Percentiles rank a stretch among this genome's conserved stretches.
phyloP scores from a whole-genome alignment of 2,797 vertebrate genomes.

The Galaxias olidus region DNA sequence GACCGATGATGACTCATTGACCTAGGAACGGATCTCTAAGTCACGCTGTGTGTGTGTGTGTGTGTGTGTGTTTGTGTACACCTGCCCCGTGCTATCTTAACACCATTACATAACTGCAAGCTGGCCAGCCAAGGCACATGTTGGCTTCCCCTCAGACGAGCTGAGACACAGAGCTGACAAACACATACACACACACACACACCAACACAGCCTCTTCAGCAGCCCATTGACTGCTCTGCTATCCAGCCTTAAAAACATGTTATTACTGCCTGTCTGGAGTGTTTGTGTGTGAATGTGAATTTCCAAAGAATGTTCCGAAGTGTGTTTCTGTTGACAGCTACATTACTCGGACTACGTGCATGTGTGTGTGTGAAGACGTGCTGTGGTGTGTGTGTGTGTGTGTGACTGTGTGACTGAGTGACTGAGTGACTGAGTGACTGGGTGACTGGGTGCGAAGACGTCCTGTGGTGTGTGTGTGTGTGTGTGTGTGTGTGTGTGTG shows the following conservation, averaged over 20 bases:
- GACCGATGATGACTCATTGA: background rate
- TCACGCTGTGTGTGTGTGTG: background rate
- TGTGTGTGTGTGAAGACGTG: too few relatives aligned
- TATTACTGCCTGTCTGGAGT: too few relatives aligned
- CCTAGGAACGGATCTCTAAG: background rate
- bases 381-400: background rate
- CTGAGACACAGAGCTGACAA: too few relatives aligned
- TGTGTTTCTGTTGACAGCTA: too few relatives aligned
- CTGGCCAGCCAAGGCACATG: background rate
- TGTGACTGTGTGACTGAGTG: slow-evolving; percentile 44
- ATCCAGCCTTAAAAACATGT: too few relatives aligned
- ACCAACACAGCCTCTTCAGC: background rate
- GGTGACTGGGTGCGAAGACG: too few relatives aligned
- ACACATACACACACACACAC: slow-evolving; percentile 15
- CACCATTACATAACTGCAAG: background rate
- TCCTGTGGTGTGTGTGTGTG: background rate
- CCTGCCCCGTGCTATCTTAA: background rate
- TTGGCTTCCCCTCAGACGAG: background rate
- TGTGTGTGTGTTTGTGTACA: slow-evolving; percentile 3
- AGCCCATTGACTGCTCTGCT: too few relatives aligned
- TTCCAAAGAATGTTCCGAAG: too few relatives aligned
- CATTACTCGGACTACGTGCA: too few relatives aligned
- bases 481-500: too few relatives aligned
- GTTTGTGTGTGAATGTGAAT: too few relatives aligned
- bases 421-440: too few relatives aligned